A percentile compares a stretch with the other conserved stretches of the same genome.
These are phyloP conservation scores for Brachionichthys hirsutus DNA, from an alignment of 2,113 vertebrate genomes.

Conservation along the genomic window DNA sequence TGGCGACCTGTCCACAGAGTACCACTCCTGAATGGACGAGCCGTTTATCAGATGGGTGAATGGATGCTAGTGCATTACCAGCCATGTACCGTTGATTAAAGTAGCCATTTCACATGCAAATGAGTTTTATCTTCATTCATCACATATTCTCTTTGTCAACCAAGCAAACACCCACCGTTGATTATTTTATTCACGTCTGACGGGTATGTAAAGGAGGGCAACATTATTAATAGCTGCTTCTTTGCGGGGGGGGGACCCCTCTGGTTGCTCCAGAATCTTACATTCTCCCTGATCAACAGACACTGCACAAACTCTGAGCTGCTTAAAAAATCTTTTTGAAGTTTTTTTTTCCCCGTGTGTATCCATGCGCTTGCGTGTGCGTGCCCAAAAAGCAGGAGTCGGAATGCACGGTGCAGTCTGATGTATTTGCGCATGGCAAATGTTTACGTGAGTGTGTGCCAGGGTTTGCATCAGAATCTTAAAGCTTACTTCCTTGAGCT, in stretches of 20 bases:
- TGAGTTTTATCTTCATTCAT: slow-evolving; percentile 59
- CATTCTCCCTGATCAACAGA: slow-evolving; percentile 51
- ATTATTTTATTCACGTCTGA: slow-evolving; percentile 63
- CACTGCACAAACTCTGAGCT: slow-evolving; percentile 38
- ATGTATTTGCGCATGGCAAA: background rate
- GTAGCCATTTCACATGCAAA: background rate
- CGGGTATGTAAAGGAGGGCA: slow-evolving; percentile 61
- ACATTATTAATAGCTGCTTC: slow-evolving; percentile 63
- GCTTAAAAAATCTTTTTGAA: slow-evolving; percentile 62
- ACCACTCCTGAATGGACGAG: too few species aligned
- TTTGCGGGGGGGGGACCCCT: slow-evolving; percentile 29
- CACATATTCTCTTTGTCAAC: slow-evolving; percentile 59
- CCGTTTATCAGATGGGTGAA: too few species aligned
- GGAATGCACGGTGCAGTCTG: background rate
- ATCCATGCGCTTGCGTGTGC: background rate
- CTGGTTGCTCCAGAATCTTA: slow-evolving; percentile 53
- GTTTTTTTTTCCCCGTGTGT: slow-evolving; percentile 19
- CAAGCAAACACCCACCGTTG: slow-evolving; percentile 55
- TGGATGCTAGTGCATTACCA: too few species aligned
- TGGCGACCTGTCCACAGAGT: too few species aligned
- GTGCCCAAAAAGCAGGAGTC: background rate
- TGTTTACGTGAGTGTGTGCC: slow-evolving; percentile 9
- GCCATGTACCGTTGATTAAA: too few species aligned
- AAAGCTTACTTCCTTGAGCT: slow-evolving; percentile 10
- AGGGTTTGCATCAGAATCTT: slow-evolving; percentile 26